Base-by-base conservation (phyloP, 2,888 invertebrate genomes). In the Eristalinus aeneus region DNA sequence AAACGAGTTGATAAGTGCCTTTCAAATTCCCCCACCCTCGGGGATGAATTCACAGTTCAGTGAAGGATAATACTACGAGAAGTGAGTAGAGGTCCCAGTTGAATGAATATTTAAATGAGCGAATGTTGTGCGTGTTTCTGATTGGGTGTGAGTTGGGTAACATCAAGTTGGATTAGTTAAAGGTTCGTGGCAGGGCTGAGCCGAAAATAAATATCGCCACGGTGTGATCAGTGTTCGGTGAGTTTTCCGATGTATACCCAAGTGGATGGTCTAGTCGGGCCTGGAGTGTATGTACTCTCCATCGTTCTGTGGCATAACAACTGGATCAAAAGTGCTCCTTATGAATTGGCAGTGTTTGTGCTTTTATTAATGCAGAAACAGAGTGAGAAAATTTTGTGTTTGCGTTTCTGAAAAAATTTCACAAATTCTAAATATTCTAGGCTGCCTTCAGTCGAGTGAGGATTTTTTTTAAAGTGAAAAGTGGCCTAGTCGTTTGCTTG, bases 21-120 rank as follows among this genome's bases (percentile, higher is more conserved):
- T 73, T 12, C 58, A 31, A 10, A 12, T 34, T 3, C 16, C 56
- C 56, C 39, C n/a, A 27, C 16, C 56, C 56, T 31, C n/a, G 31
- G 73, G 64, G 56, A 74, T 64, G 56, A 56, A 36, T 12, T 74
- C 27, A 12, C 20, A 36, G 12, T 22, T 22, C 22, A 46, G 46
- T 46, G 46, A 46, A 46, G 46, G 46, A 46, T 46, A 46, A 46
- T 46, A 46, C 46, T n/a, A 20, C 8, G 16, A 46, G n/a, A n/a
- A n/a, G 46, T 46, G 46, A 46, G 46, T 46, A 46, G 46, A 16
- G n/a, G 8, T 16, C n/a, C 46, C 16, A 8, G 16, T 16, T 46
- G 31, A 32, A 12, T 56, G 56, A 12, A 56, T 56, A 68, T 56
- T 68, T 22, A 12, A 68, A 68, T 56, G 22, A 56, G 54, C 10